Base-by-base conservation (phyloP, 2,797 vertebrate species). In the Lacerta bilineata region DNA sequence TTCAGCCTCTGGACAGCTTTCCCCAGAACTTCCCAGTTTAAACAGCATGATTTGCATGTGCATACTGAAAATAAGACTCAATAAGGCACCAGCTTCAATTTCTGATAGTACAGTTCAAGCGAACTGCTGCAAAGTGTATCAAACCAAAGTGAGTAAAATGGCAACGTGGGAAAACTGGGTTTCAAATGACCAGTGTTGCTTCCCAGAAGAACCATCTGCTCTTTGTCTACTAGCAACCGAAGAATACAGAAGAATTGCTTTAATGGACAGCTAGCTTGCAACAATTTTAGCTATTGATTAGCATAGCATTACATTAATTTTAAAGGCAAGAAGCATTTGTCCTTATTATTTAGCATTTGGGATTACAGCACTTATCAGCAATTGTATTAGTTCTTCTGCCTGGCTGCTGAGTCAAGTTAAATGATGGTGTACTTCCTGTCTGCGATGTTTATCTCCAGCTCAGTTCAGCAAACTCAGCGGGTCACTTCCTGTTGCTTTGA, bases 401-500 rank as follows among this genome's bases (percentile, higher is more conserved):
- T 64, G 74, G 93, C 91, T 92, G 88, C 88, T 55, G 89, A 94
- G 93, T 94, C 88, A 92, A 94, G 94, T 93, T 94, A 96, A 96
- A 95, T 84, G 94, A 95, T 94, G 93, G 94, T 94, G 90, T 36
- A 6, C 86, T 93, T 95, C 89, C 91, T 95, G 92, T 84, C 87
- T 80, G 87, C 2, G n/a, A 86, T 93, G 93, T 93, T 86, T 87
- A 89, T 93, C 91, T 96, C 93, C 93, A 94, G 94, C 93, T 91
- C 92, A 84, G 88, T 94, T 96, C 96, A 96, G 96, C 97, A 95
- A 91, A 94, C 95, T 95, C 91, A 2, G 93, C 91, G 94, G 94
- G 96, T 95, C 93, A 94, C 96, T 96, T 97, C 96, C 96, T 96
- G 96, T 93, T 96, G 96, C 95, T 92, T 91, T 95, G 84, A 89